Conservation (phyloP, 2,888 invertebrate genomes). For the Dendrolimus houi region DNA sequence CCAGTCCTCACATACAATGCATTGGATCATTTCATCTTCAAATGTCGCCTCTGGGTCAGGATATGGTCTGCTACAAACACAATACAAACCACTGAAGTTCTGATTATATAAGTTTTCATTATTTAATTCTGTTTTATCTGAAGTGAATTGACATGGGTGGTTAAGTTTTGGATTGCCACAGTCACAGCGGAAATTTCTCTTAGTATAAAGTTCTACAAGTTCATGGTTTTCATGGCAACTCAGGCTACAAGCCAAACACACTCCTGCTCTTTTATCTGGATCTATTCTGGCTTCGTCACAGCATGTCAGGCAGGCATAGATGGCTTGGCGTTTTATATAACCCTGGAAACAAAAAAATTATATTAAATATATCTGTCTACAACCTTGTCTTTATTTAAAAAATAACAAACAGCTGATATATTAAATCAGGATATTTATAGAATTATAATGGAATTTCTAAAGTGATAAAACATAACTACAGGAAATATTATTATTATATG, state of each 20-base stretch:
- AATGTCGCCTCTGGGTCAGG: slow-evolving; percentile 91
- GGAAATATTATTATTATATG: too few relatives aligned
- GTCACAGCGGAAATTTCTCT: slow-evolving; percentile 96
- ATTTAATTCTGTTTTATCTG: slow-evolving; percentile 80
- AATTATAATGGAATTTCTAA: too few relatives aligned
- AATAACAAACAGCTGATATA: too few relatives aligned
- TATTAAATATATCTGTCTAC: too few relatives aligned
- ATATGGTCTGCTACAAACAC: slow-evolving; percentile 93
- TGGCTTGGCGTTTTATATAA: slow-evolving; percentile 92
- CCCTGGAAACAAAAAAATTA: slow-evolving; percentile 78
- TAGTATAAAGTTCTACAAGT: slow-evolving; percentile 96
- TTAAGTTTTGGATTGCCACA: slow-evolving; percentile 90
- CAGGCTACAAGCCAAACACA: slow-evolving; percentile 96
- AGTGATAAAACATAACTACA: too few relatives aligned
- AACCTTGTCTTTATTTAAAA: too few relatives aligned
- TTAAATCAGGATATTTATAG: too few relatives aligned
- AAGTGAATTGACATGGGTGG: slow-evolving; percentile 81
- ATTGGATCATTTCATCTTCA: slow-evolving; percentile 97
- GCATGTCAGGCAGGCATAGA: slow-evolving; percentile 97
- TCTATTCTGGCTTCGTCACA: slow-evolving; percentile 79
- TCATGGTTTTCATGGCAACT: slow-evolving; percentile 98
- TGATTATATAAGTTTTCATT: slow-evolving; percentile 90
- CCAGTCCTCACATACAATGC: slow-evolving; percentile 98
- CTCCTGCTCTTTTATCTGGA: slow-evolving; percentile 81
- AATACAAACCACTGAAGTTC: slow-evolving; percentile 95